Base-by-base conservation (phyloP, 2,113 vertebrate species). In the Ciconia maguari region DNA sequence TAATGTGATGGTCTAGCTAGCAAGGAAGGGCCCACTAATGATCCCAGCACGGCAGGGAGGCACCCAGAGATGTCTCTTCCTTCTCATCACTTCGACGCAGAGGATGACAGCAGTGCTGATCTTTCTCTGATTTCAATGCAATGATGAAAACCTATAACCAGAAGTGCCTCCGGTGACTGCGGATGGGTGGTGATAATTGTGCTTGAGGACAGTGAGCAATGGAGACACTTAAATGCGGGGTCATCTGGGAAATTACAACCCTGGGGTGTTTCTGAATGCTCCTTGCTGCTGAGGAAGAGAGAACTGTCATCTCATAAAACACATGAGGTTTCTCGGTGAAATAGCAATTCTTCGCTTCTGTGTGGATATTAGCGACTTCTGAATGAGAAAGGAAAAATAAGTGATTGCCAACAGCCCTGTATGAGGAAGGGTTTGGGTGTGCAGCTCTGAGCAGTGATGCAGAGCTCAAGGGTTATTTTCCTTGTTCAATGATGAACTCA, bases 351-450 rank as follows among this genome's bases (percentile, higher is more conserved):
- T 58, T 41, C 8, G 24, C 61, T 55, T 7, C 68, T 42, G 15
- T 4, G 48, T 7, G 21, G 27, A 0, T 4, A 15, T 71, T 20
- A 17, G 36, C 32, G 46, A 4, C 30, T 51, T 34, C 7, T 5
- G 44, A 42, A 30, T 5, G 82, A 69, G n/a, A 34, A 62, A 44
- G 57, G 42, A 16, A 11, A 24, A 19, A 10, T 1, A 15, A 1
- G 58, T 1, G 30, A 1, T 29, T 24, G 80, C 8, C 51, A 11
- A 1, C 3, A 46, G 16, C 38, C 4, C 29, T 6, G 38, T 2
- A 2, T 2, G 16, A 17, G 64, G 38, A 51, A 20, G 20, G 61
- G 7, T 3, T n/a, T 36, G 21, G 54, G 27, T 38, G 5, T 7
- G 62, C 66, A 52, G 51, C 49, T 21, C 58, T 11, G 41, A 49